Conservation (phyloP, 2,113 vertebrate genomes). For the Phaethornis superciliosus region DNA sequence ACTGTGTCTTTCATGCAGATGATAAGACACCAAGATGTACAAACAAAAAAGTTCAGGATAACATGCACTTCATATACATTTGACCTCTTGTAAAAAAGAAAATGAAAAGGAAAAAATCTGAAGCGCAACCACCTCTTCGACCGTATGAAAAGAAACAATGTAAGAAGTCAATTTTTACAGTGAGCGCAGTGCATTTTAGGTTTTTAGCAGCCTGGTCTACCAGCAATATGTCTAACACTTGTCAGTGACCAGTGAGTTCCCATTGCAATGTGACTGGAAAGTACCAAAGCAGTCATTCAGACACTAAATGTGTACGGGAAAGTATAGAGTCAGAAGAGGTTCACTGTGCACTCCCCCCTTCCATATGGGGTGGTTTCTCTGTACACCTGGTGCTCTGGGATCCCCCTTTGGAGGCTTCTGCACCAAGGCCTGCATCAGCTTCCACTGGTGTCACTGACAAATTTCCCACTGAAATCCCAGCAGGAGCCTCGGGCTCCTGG, state of each 20-base stretch:
- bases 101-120: slow-evolving; percentile 26
- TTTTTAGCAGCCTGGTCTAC: slow-evolving; percentile 76
- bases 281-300: slow-evolving; percentile 15
- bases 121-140: slow-evolving; percentile 56
- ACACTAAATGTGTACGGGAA: background rate
- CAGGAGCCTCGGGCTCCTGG: background rate
- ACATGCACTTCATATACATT: slow-evolving; percentile 74
- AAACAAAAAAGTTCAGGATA: slow-evolving; percentile 72
- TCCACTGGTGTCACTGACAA: background rate
- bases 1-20: slow-evolving; percentile 82
- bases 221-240: slow-evolving; percentile 23
- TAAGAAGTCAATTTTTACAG: slow-evolving; percentile 75
- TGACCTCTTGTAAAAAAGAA: slow-evolving; percentile 47
- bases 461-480: background rate
- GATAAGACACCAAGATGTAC: slow-evolving; percentile 75
- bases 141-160: slow-evolving; percentile 62
- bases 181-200: slow-evolving; percentile 59
- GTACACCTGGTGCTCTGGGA: background rate
- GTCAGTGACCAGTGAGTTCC: slow-evolving; percentile 28
- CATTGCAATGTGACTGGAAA: background rate
- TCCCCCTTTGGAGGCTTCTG: background rate
- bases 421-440: fast-evolving
- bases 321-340: background rate
- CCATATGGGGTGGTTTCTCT: background rate
- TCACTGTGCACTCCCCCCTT: background rate